Evolutionary conservation across 2,888 invertebrate species (phyloP).

Genomic region (Phania funesta): DNA sequence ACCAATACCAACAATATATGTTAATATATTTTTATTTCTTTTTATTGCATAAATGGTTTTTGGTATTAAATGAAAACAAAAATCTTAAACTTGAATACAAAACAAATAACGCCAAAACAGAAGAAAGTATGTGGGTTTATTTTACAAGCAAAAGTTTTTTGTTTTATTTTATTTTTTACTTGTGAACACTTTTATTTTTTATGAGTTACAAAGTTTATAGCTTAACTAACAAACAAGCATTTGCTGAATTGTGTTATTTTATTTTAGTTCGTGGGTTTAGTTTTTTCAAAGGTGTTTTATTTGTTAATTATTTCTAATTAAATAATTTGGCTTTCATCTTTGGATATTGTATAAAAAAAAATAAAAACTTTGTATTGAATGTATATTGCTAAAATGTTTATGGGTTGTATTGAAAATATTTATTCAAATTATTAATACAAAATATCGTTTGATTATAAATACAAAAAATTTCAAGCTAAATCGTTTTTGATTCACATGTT

Average conservation of each 20-base stretch:
- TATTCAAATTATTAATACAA: not conserved
- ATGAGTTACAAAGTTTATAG: constrained; percentile 27
- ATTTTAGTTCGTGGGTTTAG: constrained; percentile 35
- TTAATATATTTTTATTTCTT: constrained; percentile 65
- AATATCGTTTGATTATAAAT: not conserved
- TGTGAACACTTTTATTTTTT: constrained; percentile 30
- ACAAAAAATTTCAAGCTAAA: constrained; percentile 5
- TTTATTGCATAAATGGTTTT: constrained; percentile 62
- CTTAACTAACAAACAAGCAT: constrained; percentile 55
- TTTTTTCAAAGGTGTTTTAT: constrained; percentile 25
- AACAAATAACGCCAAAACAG: constrained; percentile 65
- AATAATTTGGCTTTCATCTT: constrained; percentile 56
- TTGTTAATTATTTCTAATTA: constrained; percentile 7
- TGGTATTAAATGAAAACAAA: constrained; percentile 49
- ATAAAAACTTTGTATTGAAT: not conserved
- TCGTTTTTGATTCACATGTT: not conserved
- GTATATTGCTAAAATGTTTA: constrained; percentile 4
- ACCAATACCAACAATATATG: constrained; percentile 29
- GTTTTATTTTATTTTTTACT: constrained; percentile 9
- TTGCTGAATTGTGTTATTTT: constrained; percentile 49
- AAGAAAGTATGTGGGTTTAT: constrained; percentile 69
- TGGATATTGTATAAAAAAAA: not conserved
- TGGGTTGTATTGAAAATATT: constrained; percentile 8
- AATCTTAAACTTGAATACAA: constrained; percentile 50
- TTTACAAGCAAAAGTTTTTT: constrained; percentile 43